phyloP scores from a whole-genome alignment of 92 coral and sea anemone genomes.

The Palythoa grandis region DNA sequence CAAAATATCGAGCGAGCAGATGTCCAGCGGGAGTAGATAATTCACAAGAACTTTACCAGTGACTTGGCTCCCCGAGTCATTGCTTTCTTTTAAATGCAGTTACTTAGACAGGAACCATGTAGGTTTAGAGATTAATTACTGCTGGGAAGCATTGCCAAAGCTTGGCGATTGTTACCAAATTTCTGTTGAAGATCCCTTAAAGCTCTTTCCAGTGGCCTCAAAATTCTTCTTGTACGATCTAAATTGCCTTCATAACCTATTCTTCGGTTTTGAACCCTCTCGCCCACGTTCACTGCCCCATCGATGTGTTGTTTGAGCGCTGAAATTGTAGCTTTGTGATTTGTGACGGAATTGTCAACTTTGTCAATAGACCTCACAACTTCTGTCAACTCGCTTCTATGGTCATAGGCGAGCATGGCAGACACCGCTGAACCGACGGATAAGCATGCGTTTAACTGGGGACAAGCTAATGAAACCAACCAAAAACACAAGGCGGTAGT shows the following conservation, averaged over 20 bases:
- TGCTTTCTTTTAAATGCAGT: too few species aligned
- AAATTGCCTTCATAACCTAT: neutral
- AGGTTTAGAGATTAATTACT: too few species aligned
- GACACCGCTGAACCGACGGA: neutral
- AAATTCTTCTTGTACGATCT: neutral
- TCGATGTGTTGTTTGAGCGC: neutral
- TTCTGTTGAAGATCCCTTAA: neutral
- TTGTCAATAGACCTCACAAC: neutral
- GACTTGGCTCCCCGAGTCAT: too few species aligned
- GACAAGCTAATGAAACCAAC: neutral
- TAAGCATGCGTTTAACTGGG: neutral
- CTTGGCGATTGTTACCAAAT: too few species aligned
- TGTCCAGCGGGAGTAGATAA: too few species aligned
- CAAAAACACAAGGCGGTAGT: neutral
- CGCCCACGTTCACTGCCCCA: neutral
- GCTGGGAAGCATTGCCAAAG: too few species aligned
- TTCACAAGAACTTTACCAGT: too few species aligned
- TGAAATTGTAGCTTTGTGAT: neutral
- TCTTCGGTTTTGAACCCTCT: neutral
- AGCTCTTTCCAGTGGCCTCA: neutral
- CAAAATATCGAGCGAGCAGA: too few species aligned
- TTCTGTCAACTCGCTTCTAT: neutral
- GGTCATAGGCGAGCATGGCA: neutral
- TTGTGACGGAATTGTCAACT: neutral
- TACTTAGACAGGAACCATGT: too few species aligned